phyloP scores from a whole-genome alignment of 2,113 vertebrate species.

The Todiramphus chloris region DNA sequence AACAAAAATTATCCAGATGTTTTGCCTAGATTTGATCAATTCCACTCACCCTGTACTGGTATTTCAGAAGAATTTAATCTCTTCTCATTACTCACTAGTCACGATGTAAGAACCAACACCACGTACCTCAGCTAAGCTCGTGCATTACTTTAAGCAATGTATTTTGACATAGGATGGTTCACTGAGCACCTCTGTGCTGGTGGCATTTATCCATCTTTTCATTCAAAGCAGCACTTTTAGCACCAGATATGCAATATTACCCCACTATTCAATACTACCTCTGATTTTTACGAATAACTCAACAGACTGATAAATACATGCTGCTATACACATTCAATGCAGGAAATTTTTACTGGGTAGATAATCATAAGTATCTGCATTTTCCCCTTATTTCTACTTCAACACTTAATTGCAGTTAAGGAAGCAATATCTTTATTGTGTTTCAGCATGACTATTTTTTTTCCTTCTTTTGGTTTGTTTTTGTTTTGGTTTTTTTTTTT shows the following conservation, averaged over 20 bases:
- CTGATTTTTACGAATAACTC: constrained; percentile 85
- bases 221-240: constrained; percentile 81
- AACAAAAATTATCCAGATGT: constrained; percentile 32
- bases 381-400: constrained; percentile 67
- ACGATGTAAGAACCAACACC: constrained; percentile 73
- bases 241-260: constrained; percentile 85
- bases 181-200: constrained; percentile 53
- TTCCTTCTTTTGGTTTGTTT: constrained; percentile 53
- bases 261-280: constrained; percentile 93
- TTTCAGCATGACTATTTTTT: constrained; percentile 77
- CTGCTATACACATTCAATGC: constrained; percentile 86
- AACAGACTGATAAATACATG: constrained; percentile 81
- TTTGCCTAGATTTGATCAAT: background rate
- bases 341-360: constrained; percentile 75
- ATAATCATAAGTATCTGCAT: constrained; percentile 70
- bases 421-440: constrained; percentile 78
- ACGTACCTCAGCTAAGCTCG: constrained; percentile 86
- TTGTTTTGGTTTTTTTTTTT: constrained; percentile 72
- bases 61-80: constrained; percentile 55
- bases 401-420: constrained; percentile 79
- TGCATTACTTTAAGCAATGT: constrained; percentile 74
- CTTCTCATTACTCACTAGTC: constrained; percentile 60
- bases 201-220: constrained; percentile 73
- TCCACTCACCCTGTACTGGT: background rate
- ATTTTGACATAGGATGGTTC: constrained; percentile 79